Base-by-base conservation (phyloP, 2,113 vertebrate species). In the Clinocottus analis region DNA sequence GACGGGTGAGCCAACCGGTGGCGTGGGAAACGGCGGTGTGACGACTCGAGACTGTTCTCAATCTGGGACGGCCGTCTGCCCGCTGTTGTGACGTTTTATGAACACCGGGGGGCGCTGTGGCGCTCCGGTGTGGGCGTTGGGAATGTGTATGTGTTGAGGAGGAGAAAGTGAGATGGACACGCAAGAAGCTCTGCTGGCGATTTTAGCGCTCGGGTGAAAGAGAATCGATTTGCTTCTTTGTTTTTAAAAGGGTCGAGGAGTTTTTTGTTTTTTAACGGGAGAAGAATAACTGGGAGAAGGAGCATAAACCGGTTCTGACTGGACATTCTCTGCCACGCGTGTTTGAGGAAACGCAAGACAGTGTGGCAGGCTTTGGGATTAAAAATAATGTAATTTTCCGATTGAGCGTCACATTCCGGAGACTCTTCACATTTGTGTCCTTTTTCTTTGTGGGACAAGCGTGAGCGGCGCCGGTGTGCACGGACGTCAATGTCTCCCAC, bases 381-480 rank as follows among this genome's bases (percentile, higher is more conserved):
- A 43, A 47, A 17, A 17, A 47, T 11, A 39, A 2, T 23, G 4
- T 17, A 39, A 21, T 66, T 0, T 65, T 72, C 68, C 73, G 27
- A 63, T 75, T 58, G 43, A 67, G 72, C 53, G 16, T 76, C 63
- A 59, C 69, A 88, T 89, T 85, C 75, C 79, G 61, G 53, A 35
- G 33, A 60, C 69, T 59, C 17, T 27, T 2, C 29, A 67, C 63
- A 49, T 68, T 85, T 72, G 56, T 33, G 62, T 71, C 58, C 80
- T 62, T 53, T 16, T 10, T 47, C 25, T 47, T 39, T 10, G 23
- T 56, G 35, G 58, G 23, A 8, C 77, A 72, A 77, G 23, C n/a
- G 0, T 8, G 37, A 23, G 35, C 51, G 47, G 37, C 59, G 45
- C 67, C 4, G 4, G n/a, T 33, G 59, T 43, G 14, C 53, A 37